These are phyloP conservation scores for Epizoanthus rinbou DNA, from an alignment of 92 coral and sea anemone genomes.

Conservation along the genomic window DNA sequence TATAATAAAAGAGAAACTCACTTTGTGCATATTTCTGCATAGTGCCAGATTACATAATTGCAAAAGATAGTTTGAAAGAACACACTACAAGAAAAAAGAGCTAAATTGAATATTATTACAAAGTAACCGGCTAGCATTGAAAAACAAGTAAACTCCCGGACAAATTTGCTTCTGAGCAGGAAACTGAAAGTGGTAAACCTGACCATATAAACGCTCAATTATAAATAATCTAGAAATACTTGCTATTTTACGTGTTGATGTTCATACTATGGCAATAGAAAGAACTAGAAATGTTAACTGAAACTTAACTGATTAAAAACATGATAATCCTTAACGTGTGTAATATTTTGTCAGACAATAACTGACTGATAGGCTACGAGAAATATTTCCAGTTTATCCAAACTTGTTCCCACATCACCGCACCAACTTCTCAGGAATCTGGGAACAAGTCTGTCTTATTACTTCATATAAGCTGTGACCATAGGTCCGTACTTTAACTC, in stretches of 20 bases:
- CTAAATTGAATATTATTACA: background rate
- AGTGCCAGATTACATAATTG: too few relatives aligned
- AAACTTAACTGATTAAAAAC: too few relatives aligned
- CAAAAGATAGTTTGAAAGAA: too few relatives aligned
- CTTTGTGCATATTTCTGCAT: too few relatives aligned
- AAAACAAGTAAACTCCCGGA: background rate
- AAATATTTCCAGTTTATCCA: background rate
- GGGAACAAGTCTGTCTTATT: background rate
- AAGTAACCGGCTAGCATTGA: background rate
- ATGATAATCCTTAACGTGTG: too few relatives aligned
- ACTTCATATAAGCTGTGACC: constrained; percentile 55
- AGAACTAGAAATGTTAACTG: background rate
- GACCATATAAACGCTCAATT: background rate
- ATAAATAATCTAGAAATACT: constrained; percentile 20
- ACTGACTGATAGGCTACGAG: background rate
- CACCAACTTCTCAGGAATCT: background rate
- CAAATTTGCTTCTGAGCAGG: background rate
- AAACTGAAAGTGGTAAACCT: background rate
- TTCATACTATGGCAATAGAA: background rate
- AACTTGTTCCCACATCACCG: constrained; percentile 6
- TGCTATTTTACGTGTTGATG: constrained; percentile 10
- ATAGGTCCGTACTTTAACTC: constrained; percentile 87
- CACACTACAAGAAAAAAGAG: too few relatives aligned
- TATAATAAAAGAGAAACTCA: too few relatives aligned
- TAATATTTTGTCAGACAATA: too few relatives aligned